Percentiles rank a stretch among this genome's conserved stretches.
phyloP scores from a whole-genome alignment of 2,113 vertebrate genomes.

The Saccopteryx leptura region DNA sequence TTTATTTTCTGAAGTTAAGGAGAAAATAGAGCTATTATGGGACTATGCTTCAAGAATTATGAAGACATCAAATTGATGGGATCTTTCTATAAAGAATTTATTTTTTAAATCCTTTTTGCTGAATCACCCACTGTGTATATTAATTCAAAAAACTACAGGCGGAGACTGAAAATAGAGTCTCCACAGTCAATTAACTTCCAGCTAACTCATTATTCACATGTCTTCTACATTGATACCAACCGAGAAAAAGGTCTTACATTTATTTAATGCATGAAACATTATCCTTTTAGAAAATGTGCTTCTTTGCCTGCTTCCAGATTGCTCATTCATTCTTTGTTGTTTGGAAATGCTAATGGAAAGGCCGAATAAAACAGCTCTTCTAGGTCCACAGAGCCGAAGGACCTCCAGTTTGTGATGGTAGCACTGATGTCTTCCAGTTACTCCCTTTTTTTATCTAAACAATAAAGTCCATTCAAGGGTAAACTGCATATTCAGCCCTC shows the following conservation, averaged over 20 bases:
- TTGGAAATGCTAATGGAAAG: constrained; percentile 9
- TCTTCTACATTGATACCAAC: constrained; percentile 57
- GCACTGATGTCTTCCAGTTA: not conserved
- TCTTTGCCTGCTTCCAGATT: not conserved
- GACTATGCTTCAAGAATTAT: constrained; percentile 67
- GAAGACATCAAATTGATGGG: constrained; percentile 65
- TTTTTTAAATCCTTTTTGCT: constrained; percentile 74
- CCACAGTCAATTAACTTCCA: constrained; percentile 71
- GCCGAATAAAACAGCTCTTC: not conserved
- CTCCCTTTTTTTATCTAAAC: not conserved
- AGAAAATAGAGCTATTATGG: constrained; percentile 69
- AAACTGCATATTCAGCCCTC: not conserved
- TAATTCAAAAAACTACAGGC: constrained; percentile 76
- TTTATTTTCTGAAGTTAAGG: constrained; percentile 63
- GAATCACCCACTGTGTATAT: constrained; percentile 70
- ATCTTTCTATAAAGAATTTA: constrained; percentile 72
- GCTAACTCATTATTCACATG: constrained; percentile 76
- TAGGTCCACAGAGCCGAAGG: not conserved
- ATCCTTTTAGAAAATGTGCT: constrained; percentile 60
- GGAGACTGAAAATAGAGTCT: constrained; percentile 72
- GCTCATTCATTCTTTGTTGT: constrained; percentile 43
- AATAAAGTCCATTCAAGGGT: not conserved
- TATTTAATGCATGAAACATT: constrained; percentile 70
- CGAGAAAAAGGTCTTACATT: constrained; percentile 65
- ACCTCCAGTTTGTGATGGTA: not conserved